Conservation (phyloP, 2,797 vertebrate genomes). For the Remorina albescens region DNA sequence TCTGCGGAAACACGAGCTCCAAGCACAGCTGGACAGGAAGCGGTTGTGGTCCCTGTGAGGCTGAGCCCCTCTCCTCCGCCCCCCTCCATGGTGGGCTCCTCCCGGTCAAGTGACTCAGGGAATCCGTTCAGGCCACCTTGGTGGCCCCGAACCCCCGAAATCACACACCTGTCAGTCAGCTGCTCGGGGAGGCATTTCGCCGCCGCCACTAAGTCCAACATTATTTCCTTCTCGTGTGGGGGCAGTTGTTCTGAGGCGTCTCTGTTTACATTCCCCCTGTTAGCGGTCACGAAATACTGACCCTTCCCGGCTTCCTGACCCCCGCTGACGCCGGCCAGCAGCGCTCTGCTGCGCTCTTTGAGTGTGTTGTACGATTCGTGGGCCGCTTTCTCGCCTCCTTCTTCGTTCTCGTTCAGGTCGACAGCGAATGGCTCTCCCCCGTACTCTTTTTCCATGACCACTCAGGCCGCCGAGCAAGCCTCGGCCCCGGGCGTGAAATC, state of each 20-base stretch:
- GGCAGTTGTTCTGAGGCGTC: constrained; percentile 26
- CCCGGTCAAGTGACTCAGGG: constrained; percentile 57
- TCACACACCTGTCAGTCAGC: constrained; percentile 46
- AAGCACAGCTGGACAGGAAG: constrained; percentile 59
- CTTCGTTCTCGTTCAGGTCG: constrained; percentile 80
- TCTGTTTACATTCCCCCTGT: constrained; percentile 59
- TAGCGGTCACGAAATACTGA: constrained; percentile 40
- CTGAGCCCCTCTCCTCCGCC: constrained; percentile 11
- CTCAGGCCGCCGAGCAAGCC: constrained; percentile 60
- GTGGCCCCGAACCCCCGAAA: constrained; percentile 43
- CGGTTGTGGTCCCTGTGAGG: constrained; percentile 26
- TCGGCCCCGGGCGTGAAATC: constrained; percentile 39
- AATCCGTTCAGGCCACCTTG: constrained; percentile 79
- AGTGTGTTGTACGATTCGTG: constrained; percentile 22
- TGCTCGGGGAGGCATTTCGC: constrained; percentile 34
- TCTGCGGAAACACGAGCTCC: constrained; percentile 34
- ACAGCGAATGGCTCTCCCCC: constrained; percentile 61
- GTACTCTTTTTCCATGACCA: constrained; percentile 71
- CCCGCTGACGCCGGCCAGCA: constrained; percentile 53
- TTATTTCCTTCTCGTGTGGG: constrained; percentile 10
- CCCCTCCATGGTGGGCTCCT: constrained; percentile 37
- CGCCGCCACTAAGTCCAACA: constrained; percentile 57
- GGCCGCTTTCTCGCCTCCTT: constrained; percentile 15
- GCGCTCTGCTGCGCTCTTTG: constrained; percentile 50
- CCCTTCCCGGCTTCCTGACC: constrained; percentile 52